Evolutionary conservation across 2,797 vertebrate genomes (phyloP).

Genomic region (Myotis pilosus): DNA sequence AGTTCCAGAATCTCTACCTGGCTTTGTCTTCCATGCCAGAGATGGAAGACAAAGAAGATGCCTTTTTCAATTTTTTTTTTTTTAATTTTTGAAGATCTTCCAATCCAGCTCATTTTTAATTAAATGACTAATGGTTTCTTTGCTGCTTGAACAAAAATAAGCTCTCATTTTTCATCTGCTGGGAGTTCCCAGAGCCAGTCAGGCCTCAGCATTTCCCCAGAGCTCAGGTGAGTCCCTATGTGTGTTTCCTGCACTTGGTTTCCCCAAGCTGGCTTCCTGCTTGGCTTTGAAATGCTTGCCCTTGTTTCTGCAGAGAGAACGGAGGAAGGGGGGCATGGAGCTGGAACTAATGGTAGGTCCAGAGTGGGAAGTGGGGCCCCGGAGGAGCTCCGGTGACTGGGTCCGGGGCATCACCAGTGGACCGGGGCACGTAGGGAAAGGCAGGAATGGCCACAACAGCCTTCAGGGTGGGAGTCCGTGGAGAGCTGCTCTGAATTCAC

Average conservation of each 20-base stretch:
- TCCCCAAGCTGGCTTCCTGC: not conserved
- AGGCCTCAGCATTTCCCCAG: not conserved
- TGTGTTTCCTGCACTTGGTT: too few relatives aligned
- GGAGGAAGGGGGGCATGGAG: not conserved
- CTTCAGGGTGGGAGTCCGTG: not conserved
- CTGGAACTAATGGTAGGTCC: not conserved
- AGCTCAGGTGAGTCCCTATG: not conserved
- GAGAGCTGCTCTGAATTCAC: not conserved
- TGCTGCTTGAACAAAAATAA: not conserved
- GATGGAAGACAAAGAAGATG: not conserved
- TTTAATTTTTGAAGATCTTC: not conserved
- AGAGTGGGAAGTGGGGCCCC: not conserved
- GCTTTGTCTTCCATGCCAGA: not conserved
- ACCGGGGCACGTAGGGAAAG: accelerated
- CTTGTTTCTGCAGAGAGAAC: not conserved
- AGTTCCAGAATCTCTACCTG: not conserved
- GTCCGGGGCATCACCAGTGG: not conserved
- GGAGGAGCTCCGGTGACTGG: not conserved
- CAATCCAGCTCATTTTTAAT: not conserved
- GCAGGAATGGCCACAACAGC: accelerated
- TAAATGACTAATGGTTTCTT: not conserved
- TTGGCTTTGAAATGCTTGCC: accelerated
- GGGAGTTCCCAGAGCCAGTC: not conserved
- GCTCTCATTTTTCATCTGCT: not conserved
- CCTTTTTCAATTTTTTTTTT: too few relatives aligned